These are phyloP conservation scores for Arctocebus calabarensis DNA, from an alignment of 2,797 vertebrate species.

Conservation along the genomic window DNA sequence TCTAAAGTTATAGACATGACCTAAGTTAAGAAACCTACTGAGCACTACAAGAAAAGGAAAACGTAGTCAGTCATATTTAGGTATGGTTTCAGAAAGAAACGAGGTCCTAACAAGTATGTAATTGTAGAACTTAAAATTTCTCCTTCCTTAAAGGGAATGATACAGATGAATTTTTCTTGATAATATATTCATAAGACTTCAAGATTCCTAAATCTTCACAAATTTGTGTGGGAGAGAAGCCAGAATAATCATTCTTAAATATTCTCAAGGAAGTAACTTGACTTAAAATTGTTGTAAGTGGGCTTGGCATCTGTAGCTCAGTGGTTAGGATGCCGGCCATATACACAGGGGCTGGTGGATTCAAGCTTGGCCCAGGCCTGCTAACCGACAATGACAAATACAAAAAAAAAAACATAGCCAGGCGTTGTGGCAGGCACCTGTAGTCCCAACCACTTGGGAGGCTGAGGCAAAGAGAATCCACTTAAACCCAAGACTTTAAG, in stretches of 20 bases:
- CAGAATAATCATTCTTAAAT: constrained; percentile 4
- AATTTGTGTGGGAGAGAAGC: neutral
- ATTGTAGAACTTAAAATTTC: constrained; percentile 36
- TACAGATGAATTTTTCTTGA: constrained; percentile 15
- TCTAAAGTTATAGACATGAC: neutral
- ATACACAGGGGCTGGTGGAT: too few species aligned
- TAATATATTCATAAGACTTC: neutral
- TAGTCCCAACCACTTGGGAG: too few species aligned
- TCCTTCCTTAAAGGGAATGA: neutral
- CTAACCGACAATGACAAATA: too few species aligned
- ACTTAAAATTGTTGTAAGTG: constrained; percentile 32
- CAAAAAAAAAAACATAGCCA: too few species aligned
- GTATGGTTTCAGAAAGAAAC: neutral
- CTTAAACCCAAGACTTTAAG: too few species aligned
- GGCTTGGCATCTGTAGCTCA: too few species aligned
- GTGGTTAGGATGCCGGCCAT: too few species aligned
- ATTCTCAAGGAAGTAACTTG: neutral
- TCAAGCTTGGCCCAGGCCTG: too few species aligned
- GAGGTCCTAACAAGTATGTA: neutral
- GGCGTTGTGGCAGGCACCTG: too few species aligned
- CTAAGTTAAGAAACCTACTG: neutral
- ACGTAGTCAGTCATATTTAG: neutral
- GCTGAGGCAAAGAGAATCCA: too few species aligned
- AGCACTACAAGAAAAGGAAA: neutral
- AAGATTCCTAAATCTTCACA: neutral